Percentiles rank a stretch among this genome's conserved stretches.
Conservation (phyloP, 1,140 invertebrate species). For the Armadillidium nasatum region DNA sequence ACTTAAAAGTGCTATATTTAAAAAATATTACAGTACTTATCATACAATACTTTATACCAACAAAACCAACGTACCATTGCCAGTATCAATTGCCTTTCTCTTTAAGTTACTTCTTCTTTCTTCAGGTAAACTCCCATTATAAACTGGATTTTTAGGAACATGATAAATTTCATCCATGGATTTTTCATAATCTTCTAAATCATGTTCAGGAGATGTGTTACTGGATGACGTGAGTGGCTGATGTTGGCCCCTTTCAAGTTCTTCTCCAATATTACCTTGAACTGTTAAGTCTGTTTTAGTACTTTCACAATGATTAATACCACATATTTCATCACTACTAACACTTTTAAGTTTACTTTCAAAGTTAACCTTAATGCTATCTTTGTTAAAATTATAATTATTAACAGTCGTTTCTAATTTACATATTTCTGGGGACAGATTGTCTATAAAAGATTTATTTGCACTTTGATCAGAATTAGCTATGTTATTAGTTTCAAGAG, state of each 20-base stretch:
- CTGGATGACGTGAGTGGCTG: not conserved
- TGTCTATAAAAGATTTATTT: not conserved
- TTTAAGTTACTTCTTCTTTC: conserved; percentile 7
- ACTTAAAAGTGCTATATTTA: no score
- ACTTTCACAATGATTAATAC: not conserved
- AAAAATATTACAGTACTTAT: no score
- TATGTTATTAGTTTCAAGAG: not conserved
- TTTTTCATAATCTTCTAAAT: not conserved
- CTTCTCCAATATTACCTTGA: not conserved
- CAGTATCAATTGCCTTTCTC: not conserved
- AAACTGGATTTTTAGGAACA: not conserved
- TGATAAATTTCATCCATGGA: not conserved
- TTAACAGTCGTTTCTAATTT: not conserved
- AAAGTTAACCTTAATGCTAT: not conserved
- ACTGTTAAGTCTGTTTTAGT: not conserved
- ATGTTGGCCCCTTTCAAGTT: not conserved
- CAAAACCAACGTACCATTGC: not conserved
- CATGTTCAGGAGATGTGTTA: not conserved
- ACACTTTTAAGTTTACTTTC: conserved; percentile 8
- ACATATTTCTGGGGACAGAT: not conserved
- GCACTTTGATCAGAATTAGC: not conserved
- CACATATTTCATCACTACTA: not conserved
- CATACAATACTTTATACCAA: not conserved
- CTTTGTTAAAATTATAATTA: conserved; percentile 1
- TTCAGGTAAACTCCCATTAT: not conserved